These are phyloP conservation scores for Pachymerium ferrugineum DNA, from an alignment of 2,888 invertebrate species.

Conservation along the genomic window DNA sequence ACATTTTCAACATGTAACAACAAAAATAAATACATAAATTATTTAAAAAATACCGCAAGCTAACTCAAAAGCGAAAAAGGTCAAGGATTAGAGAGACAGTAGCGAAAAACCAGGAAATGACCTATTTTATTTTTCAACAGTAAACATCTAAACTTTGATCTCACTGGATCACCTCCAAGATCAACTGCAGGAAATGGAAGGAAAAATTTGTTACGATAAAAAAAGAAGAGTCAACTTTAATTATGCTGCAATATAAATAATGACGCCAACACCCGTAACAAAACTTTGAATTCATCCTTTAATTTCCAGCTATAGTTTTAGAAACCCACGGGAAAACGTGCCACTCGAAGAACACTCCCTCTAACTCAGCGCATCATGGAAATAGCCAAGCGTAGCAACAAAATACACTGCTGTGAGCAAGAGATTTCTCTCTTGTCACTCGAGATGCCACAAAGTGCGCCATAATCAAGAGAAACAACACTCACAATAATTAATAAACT, in stretches of 20 bases:
- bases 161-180: background rate
- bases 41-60: background rate
- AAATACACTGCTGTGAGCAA: background rate
- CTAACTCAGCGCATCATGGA: background rate
- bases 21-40: background rate
- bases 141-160: background rate
- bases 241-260: background rate
- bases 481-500: conserved; percentile 27
- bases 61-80: background rate
- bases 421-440: conserved; percentile 17
- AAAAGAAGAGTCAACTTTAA: background rate
- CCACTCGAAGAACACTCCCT: background rate
- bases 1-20: too few species aligned
- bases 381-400: background rate
- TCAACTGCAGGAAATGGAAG: background rate
- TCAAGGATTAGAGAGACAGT: background rate
- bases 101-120: background rate
- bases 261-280: background rate
- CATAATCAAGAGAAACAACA: conserved; percentile 24
- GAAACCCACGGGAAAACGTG: background rate
- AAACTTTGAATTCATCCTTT: background rate
- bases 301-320: conserved; percentile 4
- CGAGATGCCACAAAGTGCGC: conserved; percentile 23
- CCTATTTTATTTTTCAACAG: background rate
- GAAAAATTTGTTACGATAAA: background rate